phyloP scores from a whole-genome alignment of 2,888 invertebrate genomes.

The Acanthopleura granulata region DNA sequence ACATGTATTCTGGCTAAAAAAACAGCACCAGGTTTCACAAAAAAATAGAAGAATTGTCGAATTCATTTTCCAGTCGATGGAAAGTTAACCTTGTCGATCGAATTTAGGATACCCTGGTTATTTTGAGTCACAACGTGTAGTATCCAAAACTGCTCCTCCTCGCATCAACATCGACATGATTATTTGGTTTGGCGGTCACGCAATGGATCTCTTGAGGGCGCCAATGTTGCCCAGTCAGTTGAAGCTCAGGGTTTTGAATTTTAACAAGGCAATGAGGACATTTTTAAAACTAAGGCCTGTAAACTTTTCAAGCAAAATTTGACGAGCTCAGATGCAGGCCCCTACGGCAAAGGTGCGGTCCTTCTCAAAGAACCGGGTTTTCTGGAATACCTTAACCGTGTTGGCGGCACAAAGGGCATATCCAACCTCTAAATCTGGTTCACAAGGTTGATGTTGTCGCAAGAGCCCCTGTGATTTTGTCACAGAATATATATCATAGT shows the following conservation, averaged over 20 bases:
- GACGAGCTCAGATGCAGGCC: background rate
- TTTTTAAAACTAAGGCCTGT: background rate
- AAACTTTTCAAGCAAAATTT: background rate
- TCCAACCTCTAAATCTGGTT: no score
- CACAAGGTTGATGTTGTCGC: no score
- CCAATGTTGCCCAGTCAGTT: background rate
- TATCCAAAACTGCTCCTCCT: background rate
- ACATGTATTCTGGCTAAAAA: no score
- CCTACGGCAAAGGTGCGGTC: background rate
- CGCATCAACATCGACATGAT: background rate
- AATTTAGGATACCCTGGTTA: no score
- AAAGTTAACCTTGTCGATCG: no score
- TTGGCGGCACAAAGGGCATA: background rate
- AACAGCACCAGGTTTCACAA: no score
- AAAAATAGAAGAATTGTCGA: no score
- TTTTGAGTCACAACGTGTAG: no score
- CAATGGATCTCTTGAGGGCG: background rate
- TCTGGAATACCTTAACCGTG: background rate
- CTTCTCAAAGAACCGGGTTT: background rate
- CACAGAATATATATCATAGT: no score
- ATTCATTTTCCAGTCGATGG: no score
- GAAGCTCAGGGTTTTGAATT: background rate
- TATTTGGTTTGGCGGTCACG: background rate
- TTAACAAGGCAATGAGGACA: background rate
- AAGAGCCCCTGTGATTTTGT: no score